These are phyloP conservation scores for Micoletzkya japonica DNA, from an alignment of 2,888 invertebrate species.

Conservation along the genomic window DNA sequence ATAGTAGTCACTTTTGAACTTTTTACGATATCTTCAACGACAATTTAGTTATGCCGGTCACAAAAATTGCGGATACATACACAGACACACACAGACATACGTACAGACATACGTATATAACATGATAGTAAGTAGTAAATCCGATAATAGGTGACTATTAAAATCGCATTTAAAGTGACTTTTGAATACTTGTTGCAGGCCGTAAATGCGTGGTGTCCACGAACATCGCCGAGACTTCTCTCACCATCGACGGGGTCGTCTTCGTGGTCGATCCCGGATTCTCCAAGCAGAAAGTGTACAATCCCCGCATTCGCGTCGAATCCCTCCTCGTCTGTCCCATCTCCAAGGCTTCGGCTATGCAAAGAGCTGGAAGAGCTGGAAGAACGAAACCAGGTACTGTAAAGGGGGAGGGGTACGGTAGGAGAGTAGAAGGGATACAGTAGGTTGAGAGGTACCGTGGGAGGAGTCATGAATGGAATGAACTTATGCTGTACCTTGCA, in stretches of 20 bases:
- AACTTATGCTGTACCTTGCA: conserved; percentile 64
- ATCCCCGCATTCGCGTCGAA: conserved; percentile 88
- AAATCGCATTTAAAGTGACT: no score
- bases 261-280: conserved; percentile 99
- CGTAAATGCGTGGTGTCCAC: conserved; percentile 83
- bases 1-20: no score
- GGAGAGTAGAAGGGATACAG: background rate
- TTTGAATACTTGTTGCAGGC: conserved; percentile 37
- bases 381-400: conserved; percentile 78
- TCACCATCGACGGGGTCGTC: conserved; percentile 98
- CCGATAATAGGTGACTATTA: no score
- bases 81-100: no score
- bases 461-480: background rate
- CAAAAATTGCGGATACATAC: no score
- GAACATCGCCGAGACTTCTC: conserved; percentile 97
- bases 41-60: no score
- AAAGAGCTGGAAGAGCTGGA: conserved; percentile 94
- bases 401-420: background rate
- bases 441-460: background rate
- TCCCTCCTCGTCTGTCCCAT: conserved; percentile 96
- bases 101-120: no score
- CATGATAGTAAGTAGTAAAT: no score
- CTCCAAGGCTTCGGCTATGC: conserved; percentile 97
- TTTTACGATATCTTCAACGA: no score
- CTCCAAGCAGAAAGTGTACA: conserved; percentile 95